phyloP scores from a whole-genome alignment of 1,140 invertebrate genomes.

The Caenorhabditis tropicalis region DNA sequence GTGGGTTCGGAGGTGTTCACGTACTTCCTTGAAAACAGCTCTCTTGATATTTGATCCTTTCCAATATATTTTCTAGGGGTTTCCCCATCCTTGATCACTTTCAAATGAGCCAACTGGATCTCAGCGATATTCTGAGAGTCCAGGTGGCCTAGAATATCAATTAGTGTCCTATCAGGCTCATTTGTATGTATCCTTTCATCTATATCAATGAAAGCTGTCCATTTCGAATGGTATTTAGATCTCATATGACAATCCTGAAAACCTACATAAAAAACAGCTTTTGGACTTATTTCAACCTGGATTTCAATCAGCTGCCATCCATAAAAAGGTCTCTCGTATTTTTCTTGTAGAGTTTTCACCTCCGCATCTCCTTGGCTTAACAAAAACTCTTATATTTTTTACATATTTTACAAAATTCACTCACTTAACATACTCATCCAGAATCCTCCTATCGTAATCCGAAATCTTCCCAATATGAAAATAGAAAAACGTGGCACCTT shows the following conservation, averaged over 20 bases:
- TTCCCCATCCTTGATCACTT: background rate
- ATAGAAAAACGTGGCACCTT: conserved; percentile 23
- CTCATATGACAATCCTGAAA: background rate
- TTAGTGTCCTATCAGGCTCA: background rate
- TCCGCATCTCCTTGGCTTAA: background rate
- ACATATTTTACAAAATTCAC: background rate
- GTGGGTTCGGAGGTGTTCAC: background rate
- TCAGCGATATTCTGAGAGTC: background rate
- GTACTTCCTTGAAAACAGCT: background rate
- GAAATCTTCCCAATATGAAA: background rate
- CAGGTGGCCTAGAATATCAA: background rate
- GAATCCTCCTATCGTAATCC: background rate
- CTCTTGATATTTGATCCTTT: background rate
- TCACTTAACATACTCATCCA: background rate
- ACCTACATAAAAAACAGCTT: background rate
- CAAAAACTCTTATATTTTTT: background rate
- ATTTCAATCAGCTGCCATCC: background rate
- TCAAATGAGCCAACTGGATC: background rate
- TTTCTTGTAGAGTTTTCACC: background rate
- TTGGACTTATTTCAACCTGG: background rate
- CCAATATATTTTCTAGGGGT: background rate
- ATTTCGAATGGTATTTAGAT: background rate
- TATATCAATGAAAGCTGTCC: background rate
- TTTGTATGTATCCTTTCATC: background rate
- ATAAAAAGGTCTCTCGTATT: background rate